These are phyloP conservation scores for Papilio polyxenes DNA, from an alignment of 1,140 invertebrate species.

Conservation along the genomic window DNA sequence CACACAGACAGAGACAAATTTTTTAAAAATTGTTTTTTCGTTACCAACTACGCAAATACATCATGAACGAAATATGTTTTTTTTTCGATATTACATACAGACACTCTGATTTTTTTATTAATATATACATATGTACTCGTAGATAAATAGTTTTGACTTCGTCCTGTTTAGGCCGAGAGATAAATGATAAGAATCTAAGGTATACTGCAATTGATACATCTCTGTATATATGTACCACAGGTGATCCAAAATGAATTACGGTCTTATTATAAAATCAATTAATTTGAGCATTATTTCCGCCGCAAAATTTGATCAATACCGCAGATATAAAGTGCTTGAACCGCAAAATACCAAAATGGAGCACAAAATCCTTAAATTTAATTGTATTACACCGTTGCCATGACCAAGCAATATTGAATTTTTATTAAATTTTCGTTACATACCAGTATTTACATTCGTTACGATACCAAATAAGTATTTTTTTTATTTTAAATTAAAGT, in stretches of 20 bases:
- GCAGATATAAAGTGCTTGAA: constrained; percentile 24
- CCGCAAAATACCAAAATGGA: constrained; percentile 23
- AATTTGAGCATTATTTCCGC: constrained; percentile 15
- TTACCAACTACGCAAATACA: no score
- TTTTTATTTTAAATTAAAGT: background rate
- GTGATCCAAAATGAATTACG: background rate
- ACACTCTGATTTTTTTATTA: background rate
- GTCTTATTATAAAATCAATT: constrained; percentile 28
- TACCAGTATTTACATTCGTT: background rate
- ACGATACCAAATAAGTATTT: background rate
- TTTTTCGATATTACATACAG: no score
- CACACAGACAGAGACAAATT: no score
- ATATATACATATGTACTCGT: no score
- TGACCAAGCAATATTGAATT: background rate
- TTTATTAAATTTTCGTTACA: background rate
- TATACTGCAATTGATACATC: background rate
- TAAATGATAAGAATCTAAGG: background rate
- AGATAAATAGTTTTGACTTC: background rate
- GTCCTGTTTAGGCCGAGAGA: background rate
- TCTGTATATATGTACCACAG: background rate
- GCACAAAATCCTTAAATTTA: constrained; percentile 28
- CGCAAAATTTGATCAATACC: constrained; percentile 20
- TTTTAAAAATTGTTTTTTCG: no score
- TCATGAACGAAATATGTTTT: no score
- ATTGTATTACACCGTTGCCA: constrained; percentile 5